Evolutionary conservation across 2,113 vertebrate species (phyloP).

Genomic region (Potamarius usumacintae): DNA sequence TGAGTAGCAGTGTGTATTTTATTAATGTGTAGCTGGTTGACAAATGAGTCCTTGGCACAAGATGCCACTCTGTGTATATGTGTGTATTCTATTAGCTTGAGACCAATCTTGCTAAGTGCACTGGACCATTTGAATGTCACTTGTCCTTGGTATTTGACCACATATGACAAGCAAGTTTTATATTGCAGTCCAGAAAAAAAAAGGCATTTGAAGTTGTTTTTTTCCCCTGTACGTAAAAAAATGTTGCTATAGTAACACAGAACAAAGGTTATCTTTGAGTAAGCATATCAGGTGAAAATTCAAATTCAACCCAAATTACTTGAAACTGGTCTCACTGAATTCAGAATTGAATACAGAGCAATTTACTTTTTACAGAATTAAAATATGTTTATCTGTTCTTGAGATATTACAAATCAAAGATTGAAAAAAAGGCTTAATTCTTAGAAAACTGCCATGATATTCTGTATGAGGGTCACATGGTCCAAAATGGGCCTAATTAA

Average conservation of each 20-base stretch:
- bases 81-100: slow-evolving; percentile 46
- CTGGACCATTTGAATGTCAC: slow-evolving; percentile 57
- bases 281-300: no score
- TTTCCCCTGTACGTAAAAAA: neutral
- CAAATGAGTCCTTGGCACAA: slow-evolving; percentile 57
- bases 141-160: slow-evolving; percentile 67
- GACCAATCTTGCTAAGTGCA: slow-evolving; percentile 70
- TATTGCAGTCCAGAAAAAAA: neutral
- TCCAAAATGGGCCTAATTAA: no score
- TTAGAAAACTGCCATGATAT: no score
- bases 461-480: no score
- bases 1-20: slow-evolving; percentile 50
- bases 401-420: no score
- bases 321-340: no score
- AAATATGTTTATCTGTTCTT: no score
- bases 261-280: neutral
- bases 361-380: no score
- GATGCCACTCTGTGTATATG: slow-evolving; percentile 37
- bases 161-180: slow-evolving; percentile 50
- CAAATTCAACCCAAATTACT: no score
- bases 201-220: neutral
- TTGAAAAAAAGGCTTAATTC: no score
- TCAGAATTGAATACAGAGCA: no score
- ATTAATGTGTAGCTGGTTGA: slow-evolving; percentile 64
- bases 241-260: neutral